A percentile compares a stretch with the other conserved stretches of the same genome.
Conservation (phyloP, 1,140 invertebrate genomes). For the Lutraria rhynchaena region DNA sequence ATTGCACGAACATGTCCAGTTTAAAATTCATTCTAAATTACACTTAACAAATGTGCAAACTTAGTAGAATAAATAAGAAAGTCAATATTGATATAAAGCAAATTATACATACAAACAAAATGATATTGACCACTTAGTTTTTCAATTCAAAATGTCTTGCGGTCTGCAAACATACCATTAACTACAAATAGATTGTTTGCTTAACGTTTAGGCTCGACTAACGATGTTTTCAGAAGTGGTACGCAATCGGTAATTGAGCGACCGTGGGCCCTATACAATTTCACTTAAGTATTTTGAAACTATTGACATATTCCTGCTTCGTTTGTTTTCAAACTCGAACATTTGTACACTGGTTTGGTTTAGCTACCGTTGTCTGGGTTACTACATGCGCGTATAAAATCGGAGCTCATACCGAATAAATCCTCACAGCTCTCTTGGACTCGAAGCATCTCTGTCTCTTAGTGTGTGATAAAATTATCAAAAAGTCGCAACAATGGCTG, state of each 20-base stretch:
- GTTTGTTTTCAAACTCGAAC: constrained; percentile 37
- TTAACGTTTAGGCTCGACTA: constrained; percentile 7
- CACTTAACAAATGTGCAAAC: background rate
- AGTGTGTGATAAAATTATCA: constrained; percentile 1
- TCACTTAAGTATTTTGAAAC: constrained; percentile 11
- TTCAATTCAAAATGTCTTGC: background rate
- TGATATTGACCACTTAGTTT: constrained; percentile 10
- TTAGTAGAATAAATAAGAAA: constrained; percentile 12
- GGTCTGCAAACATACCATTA: background rate
- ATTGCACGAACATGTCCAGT: background rate
- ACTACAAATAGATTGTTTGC: constrained; percentile 15
- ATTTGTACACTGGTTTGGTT: background rate
- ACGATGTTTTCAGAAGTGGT: constrained; percentile 11
- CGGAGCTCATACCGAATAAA: background rate
- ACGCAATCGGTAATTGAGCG: constrained; percentile 1
- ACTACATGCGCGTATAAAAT: constrained; percentile 20
- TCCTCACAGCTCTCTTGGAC: background rate
- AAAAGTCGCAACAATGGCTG: constrained; percentile 27
- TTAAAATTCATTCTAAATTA: background rate
- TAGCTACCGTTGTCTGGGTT: constrained; percentile 4
- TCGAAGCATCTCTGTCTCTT: background rate
- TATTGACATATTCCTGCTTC: constrained; percentile 19
- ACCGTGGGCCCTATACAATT: background rate
- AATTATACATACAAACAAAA: constrained; percentile 22
- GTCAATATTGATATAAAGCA: constrained; percentile 19